These are phyloP conservation scores for Chaetodon auriga DNA, from an alignment of 2,113 vertebrate genomes.

Conservation along the genomic window DNA sequence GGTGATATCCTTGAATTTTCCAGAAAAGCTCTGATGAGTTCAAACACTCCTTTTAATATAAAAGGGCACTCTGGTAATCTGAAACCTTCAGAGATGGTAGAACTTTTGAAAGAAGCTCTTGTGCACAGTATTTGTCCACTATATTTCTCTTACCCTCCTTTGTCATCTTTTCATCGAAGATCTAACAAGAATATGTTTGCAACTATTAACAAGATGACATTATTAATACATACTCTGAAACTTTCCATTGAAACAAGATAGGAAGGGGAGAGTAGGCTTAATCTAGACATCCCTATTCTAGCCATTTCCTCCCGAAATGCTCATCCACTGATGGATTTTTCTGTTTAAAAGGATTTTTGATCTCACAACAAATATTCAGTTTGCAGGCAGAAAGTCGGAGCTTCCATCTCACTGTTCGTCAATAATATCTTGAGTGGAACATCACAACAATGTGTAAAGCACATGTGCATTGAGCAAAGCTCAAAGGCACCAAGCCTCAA, in stretches of 20 bases:
- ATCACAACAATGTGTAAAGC: conserved; percentile 13
- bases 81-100: background rate
- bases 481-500: background rate
- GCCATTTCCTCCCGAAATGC: background rate
- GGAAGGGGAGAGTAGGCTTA: background rate
- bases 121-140: background rate
- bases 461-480: conserved; percentile 12
- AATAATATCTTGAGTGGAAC: conserved; percentile 12
- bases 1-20: too few relatives aligned
- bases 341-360: conserved; percentile 4
- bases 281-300: conserved; percentile 12
- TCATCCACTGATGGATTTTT: background rate
- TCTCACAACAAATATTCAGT: background rate
- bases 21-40: background rate
- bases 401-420: conserved; percentile 4
- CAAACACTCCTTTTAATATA: background rate
- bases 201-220: background rate
- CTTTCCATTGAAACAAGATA: background rate
- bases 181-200: background rate
- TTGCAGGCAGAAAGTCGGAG: background rate
- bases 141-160: background rate
- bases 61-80: background rate
- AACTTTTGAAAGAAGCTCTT: background rate
- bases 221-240: background rate
- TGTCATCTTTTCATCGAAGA: background rate